Percentiles rank a stretch among this genome's conserved stretches.
Evolutionary conservation across 2,113 vertebrate genomes (phyloP).

Genomic region (Daboia siamensis): DNA sequence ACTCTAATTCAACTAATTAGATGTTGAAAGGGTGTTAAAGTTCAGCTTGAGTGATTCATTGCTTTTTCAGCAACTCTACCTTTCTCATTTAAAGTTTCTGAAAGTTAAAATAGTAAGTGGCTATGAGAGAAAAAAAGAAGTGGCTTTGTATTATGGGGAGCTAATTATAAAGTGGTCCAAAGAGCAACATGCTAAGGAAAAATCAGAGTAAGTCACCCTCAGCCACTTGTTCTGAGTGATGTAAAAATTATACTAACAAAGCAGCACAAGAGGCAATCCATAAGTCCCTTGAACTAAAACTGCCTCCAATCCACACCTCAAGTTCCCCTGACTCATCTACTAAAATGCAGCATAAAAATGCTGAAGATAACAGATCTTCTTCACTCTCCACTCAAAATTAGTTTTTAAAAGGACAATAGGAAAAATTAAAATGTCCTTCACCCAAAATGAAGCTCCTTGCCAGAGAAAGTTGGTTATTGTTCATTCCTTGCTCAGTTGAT

Average conservation of each 20-base stretch:
- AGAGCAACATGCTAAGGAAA: not conserved
- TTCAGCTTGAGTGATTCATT: slow-evolving; percentile 68
- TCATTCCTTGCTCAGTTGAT: not conserved
- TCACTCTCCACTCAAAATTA: not conserved
- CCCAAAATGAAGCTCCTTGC: not conserved
- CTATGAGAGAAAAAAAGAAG: slow-evolving; percentile 39
- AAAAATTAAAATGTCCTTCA: not conserved
- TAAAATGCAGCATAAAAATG: not conserved
- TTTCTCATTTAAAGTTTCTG: slow-evolving; percentile 65
- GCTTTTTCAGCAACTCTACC: slow-evolving; percentile 58
- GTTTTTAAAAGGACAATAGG: not conserved
- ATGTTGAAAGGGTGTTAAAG: slow-evolving; percentile 71
- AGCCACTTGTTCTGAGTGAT: not conserved
- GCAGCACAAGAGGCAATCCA: not conserved
- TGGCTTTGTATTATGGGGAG: slow-evolving; percentile 41
- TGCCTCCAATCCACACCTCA: not conserved
- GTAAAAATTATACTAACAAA: not conserved
- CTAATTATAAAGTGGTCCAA: slow-evolving; percentile 38
- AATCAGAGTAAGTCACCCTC: slow-evolving; percentile 3
- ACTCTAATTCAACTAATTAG: slow-evolving; percentile 74
- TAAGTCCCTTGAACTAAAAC: too few relatives aligned
- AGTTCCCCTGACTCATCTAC: not conserved
- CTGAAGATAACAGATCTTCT: not conserved
- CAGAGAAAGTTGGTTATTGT: not conserved
- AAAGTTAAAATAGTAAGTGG: slow-evolving; percentile 51